Evolutionary conservation across 2,888 invertebrate genomes (phyloP), one percentile per base, ranked within the genome.

Genomic region (Drosophila multiciliata): DNA sequence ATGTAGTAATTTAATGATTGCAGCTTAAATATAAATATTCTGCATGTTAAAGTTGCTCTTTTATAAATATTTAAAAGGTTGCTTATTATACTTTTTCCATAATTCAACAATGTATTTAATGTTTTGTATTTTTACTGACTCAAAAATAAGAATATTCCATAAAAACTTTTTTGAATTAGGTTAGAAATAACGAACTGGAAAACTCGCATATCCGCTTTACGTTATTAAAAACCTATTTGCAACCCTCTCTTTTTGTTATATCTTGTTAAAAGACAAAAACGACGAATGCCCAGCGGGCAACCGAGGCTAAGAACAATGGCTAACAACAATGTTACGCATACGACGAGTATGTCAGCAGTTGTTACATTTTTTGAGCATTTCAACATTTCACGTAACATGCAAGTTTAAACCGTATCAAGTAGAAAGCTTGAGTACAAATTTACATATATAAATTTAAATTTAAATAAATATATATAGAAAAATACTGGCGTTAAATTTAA

Each of bases 401-500:
- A 1, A 50, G 54, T 7, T 23, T 67, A 80, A 72, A 73, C 69
- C 66, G 54, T 66, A 57, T 61, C 70, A 76, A 83, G 82, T 75
- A 75, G 52, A 73, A 74, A 75, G 75, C 49, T 73, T 67, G 59
- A 72, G 71, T 42, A 63, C 61, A 53, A 61, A 48, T 48, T 23
- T 20, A 33, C 26, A 42, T 33, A 26, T 53, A 32, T 12, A 35
- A 32, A 9, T 29, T 53, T 71, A 57, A 26, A 20, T 68, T 66
- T 52, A 38, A 52, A 35, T 66, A 53, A 65, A 53, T 52, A 33
- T 20, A 23, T 40, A 45, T 32, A 32, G 23, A 59, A 20, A 17
- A 63, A 61, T 55, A 38, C 50, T 89, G 58, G 81, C 90, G 76
- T 86, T 88, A 83, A 86, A 88, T 86, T 90, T 81, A 83, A 88